These are phyloP conservation scores for Rousettus madagascariensis DNA, from an alignment of 2,797 vertebrate genomes.

Conservation along the genomic window DNA sequence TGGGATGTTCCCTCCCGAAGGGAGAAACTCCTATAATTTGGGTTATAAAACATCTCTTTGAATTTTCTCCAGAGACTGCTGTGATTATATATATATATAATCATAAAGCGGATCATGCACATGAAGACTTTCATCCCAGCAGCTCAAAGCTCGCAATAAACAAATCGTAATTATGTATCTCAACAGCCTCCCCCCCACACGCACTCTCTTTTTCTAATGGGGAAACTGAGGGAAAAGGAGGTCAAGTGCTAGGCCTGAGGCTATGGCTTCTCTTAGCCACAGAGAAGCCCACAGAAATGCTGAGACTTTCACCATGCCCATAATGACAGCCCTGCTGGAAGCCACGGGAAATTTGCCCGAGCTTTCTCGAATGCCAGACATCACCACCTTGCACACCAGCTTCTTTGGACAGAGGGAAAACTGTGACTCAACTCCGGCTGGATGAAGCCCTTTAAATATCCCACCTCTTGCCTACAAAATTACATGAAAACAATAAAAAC, in stretches of 20 bases:
- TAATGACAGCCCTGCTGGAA: not conserved
- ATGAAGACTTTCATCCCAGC: constrained; percentile 42
- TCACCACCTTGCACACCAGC: not conserved
- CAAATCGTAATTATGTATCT: constrained; percentile 18
- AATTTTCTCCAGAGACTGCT: constrained; percentile 55
- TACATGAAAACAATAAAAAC: not conserved
- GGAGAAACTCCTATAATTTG: constrained; percentile 65
- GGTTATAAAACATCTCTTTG: constrained; percentile 69
- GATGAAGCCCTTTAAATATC: not conserved
- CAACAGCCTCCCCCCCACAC: too few species aligned
- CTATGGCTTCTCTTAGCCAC: not conserved
- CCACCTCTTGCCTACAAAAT: not conserved
- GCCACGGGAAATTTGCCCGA: accelerated
- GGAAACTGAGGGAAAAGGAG: constrained; percentile 68
- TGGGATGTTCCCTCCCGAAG: not conserved
- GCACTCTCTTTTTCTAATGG: not conserved
- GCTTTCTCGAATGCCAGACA: accelerated
- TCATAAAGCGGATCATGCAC: not conserved
- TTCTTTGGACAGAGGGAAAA: not conserved
- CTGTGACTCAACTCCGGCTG: not conserved
- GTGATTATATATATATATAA: not conserved
- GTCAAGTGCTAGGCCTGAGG: constrained; percentile 22
- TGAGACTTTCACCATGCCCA: accelerated
- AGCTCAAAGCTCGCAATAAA: constrained; percentile 20
- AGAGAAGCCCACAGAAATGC: not conserved